Evolutionary conservation across 2,113 vertebrate species (phyloP).

Genomic region (Pteropus alecto): DNA sequence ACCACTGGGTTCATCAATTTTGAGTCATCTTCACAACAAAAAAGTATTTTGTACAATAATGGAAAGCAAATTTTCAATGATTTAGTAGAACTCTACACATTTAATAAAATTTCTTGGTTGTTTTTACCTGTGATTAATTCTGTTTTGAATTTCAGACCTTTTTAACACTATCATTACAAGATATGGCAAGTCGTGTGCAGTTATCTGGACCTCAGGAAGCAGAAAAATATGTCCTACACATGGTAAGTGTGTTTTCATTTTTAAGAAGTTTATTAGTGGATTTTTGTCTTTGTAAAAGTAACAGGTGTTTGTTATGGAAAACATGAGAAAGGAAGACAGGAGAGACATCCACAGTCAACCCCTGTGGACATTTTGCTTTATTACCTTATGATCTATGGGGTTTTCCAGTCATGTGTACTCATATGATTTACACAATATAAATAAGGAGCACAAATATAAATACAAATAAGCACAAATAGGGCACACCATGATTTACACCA

Average conservation of each 20-base stretch:
- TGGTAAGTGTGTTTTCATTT: slow-evolving; percentile 86
- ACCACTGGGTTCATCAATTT: background rate
- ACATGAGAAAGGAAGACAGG: background rate
- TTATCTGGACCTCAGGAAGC: slow-evolving; percentile 96
- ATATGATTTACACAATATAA: background rate
- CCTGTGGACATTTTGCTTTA: background rate
- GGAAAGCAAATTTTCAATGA: background rate
- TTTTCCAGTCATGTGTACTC: background rate
- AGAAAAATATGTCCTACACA: slow-evolving; percentile 98
- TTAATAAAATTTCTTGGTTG: background rate
- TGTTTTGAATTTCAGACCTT: slow-evolving; percentile 90
- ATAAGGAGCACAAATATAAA: too few relatives aligned
- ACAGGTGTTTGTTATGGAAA: background rate
- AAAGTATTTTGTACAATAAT: background rate
- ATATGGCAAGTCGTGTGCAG: slow-evolving; percentile 99
- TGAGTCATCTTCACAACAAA: background rate
- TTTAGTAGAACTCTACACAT: background rate
- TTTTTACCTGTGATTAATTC: background rate
- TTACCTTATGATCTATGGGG: background rate
- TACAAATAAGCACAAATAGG: too few relatives aligned
- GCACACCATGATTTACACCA: too few relatives aligned
- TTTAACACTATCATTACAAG: slow-evolving; percentile 98
- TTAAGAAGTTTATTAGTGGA: background rate
- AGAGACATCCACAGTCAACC: background rate
- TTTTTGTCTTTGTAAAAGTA: slow-evolving; percentile 1